Evolutionary conservation across 2,797 vertebrate genomes (phyloP), one percentile per base, ranked within the genome.

Genomic region (Yasuhikotakia modesta): DNA sequence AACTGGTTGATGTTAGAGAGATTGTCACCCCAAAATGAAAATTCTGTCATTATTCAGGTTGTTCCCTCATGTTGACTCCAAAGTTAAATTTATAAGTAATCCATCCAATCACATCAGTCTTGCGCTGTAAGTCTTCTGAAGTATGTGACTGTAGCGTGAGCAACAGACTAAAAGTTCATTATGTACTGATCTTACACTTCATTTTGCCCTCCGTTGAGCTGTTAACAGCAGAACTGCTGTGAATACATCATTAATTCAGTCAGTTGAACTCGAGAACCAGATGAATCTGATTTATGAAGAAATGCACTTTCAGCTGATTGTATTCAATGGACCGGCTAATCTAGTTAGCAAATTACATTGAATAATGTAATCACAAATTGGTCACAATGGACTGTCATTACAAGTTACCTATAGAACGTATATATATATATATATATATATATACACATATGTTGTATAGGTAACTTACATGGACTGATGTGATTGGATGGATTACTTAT

Each of bases 171-270:
- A 60, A 60, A 30, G 14, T 60, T 58, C 55, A 30, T 60, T 30
- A 27, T 60, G 27, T 16, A 60, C 22, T 5, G 5, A 27, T 60
- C 13, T 16, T 14, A 16, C 14, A 16, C 24, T 30, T 60, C 16
- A 60, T 60, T 60, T 60, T 60, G 16, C 10, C 57, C 57, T 60
- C 57, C 24, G 3, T 60, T 60, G 57, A 60, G 57, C 24, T 27
- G 57, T 30, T 27, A 6, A 60, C 57, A 14, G 1, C 4, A 14
- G 11, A 58, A 58, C 21, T 19, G 12, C 21, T 58, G 10, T 22
- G 12, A 58, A 1, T 4, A 13, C 11, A 14, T 57, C 55, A 57
- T 57, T 57, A 57, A 27, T 10, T 55, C 53, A 22, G 53, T 55
- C 22, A 57, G 55, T 58, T 58, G 53, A 21, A 55, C 53, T 55